Conservation (phyloP, 2,113 vertebrate species). For the Melanostigma gelatinosum region DNA sequence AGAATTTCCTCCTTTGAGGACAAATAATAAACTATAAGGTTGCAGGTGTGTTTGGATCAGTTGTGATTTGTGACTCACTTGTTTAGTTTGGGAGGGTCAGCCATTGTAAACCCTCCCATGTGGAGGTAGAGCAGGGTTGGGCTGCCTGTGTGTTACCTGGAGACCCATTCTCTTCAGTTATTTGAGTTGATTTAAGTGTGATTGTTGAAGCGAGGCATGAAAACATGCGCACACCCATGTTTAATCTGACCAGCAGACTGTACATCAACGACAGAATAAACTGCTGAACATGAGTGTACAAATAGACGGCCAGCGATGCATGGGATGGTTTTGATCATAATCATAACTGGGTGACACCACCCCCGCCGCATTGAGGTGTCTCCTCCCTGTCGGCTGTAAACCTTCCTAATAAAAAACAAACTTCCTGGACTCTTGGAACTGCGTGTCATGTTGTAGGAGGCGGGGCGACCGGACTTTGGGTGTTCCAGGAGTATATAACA, state of each 20-base stretch:
- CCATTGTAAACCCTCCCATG: slow-evolving; percentile 1
- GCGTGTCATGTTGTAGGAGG: slow-evolving; percentile 48
- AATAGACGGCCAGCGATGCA: background rate
- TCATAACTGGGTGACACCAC: background rate
- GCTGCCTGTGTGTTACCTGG: background rate
- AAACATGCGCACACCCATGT: background rate
- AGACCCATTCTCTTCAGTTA: background rate
- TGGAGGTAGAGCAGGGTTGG: slow-evolving; percentile 8
- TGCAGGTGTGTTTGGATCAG: background rate
- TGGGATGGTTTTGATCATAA: background rate
- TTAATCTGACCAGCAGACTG: background rate
- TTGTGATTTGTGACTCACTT: slow-evolving; percentile 8
- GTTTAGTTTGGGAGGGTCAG: slow-evolving; percentile 34
- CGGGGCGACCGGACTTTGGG: slow-evolving; percentile 49
- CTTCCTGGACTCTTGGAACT: slow-evolving; percentile 61
- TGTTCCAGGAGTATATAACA: slow-evolving; percentile 72
- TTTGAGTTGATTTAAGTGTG: background rate
- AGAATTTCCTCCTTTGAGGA: background rate
- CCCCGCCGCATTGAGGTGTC: background rate
- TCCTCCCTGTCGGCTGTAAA: slow-evolving; percentile 45
- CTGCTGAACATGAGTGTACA: background rate
- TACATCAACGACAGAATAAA: background rate
- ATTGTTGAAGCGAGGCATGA: slow-evolving; percentile 5
- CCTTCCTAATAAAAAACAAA: slow-evolving; percentile 44
- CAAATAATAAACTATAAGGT: background rate